These are phyloP conservation scores for Microchirus variegatus DNA, from an alignment of 2,797 vertebrate genomes.

Conservation along the genomic window DNA sequence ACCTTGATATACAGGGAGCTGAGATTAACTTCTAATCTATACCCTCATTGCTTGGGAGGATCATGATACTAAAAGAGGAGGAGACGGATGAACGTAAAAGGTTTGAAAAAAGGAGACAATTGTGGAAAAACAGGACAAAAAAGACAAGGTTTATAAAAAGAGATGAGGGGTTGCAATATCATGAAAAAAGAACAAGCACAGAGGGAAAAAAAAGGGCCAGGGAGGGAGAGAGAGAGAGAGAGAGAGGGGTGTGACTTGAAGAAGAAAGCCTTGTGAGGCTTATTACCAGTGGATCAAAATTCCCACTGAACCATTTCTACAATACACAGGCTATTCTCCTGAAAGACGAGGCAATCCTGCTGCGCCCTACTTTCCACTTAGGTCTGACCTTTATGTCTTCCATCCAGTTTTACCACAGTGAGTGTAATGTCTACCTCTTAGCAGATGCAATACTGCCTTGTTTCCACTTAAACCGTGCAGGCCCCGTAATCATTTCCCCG, in stretches of 20 bases:
- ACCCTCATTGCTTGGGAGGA: constrained; percentile 4
- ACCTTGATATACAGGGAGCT: constrained; percentile 19
- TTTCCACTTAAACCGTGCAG: constrained; percentile 70
- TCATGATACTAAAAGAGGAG: constrained; percentile 36
- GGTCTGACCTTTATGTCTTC: constrained; percentile 81
- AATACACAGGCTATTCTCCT: constrained; percentile 66
- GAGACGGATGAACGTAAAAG: constrained; percentile 22
- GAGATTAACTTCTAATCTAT: constrained; percentile 18
- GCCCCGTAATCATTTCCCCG: constrained; percentile 72
- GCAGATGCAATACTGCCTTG: constrained; percentile 71
- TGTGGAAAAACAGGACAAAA: constrained; percentile 31
- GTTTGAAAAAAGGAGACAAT: constrained; percentile 37
- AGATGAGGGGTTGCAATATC: constrained; percentile 36
- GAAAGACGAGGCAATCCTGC: constrained; percentile 72
- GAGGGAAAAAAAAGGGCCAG: constrained; percentile 19
- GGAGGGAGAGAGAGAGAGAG: background rate
- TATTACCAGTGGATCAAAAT: constrained; percentile 79
- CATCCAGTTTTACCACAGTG: constrained; percentile 68
- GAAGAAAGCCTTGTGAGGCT: constrained; percentile 60
- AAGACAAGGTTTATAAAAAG: constrained; percentile 30
- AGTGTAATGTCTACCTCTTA: constrained; percentile 69
- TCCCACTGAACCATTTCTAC: constrained; percentile 70
- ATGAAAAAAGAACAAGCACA: background rate
- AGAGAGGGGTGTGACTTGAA: constrained; percentile 21
- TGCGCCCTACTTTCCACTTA: constrained; percentile 78